Percentiles rank a stretch among this genome's conserved stretches.
Conservation (phyloP, 2,113 vertebrate genomes). For the Azemiops feae region DNA sequence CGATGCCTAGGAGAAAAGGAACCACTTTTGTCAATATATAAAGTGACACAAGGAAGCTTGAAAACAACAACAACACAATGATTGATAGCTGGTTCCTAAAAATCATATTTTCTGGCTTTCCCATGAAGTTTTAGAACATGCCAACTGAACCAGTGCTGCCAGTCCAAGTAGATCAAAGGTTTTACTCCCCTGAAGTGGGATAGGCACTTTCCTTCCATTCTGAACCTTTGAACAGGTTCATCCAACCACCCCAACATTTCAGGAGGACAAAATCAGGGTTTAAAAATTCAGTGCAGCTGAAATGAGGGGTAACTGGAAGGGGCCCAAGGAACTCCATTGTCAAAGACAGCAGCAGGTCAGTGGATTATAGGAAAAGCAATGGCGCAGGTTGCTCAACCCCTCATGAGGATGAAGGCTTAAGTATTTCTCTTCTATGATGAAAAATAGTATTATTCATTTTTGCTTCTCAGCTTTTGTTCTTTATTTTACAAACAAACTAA, state of each 20-base stretch:
- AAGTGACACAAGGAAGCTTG: no score
- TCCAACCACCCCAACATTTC: neutral
- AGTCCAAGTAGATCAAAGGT: neutral
- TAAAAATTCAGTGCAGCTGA: neutral
- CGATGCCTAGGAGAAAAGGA: neutral
- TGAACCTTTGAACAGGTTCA: neutral
- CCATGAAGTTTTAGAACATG: neutral
- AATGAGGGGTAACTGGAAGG: neutral
- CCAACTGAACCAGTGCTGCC: neutral
- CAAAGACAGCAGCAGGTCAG: neutral
- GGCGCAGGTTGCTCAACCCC: neutral
- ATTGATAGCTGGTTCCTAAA: no score
- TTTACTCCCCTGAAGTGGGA: neutral
- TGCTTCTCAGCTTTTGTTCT: neutral
- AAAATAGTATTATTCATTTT: neutral
- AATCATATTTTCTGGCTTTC: neutral
- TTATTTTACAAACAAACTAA: neutral
- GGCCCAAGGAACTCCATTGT: neutral
- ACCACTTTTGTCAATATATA: no score
- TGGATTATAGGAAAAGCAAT: neutral
- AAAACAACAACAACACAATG: no score
- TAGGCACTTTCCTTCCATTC: neutral
- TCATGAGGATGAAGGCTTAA: neutral
- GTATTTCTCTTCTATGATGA: neutral
- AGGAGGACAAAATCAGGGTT: neutral